These are phyloP conservation scores for Spodoptera littoralis DNA, from an alignment of 2,888 invertebrate genomes.

Conservation along the genomic window DNA sequence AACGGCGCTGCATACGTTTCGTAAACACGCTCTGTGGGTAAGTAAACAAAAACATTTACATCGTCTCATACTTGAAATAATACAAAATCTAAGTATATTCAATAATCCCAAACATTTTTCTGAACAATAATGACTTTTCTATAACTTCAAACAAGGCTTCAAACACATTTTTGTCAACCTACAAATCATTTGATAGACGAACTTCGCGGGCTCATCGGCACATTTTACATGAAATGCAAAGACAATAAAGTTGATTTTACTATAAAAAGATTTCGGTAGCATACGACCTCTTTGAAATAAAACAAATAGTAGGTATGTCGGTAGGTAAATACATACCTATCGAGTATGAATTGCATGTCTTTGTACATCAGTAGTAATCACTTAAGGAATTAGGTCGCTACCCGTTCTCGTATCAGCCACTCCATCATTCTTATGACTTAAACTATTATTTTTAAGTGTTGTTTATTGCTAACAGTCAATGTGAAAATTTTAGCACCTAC, in stretches of 20 bases:
- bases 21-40: slow-evolving; percentile 23
- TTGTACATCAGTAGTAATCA: slow-evolving; percentile 42
- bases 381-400: slow-evolving; percentile 46
- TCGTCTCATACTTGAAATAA: background rate
- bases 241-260: too few relatives aligned
- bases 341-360: slow-evolving; percentile 31
- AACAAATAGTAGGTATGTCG: background rate
- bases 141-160: too few relatives aligned
- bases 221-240: too few relatives aligned
- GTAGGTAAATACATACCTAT: background rate
- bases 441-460: slow-evolving; percentile 16
- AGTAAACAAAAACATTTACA: slow-evolving; percentile 17
- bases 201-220: too few relatives aligned
- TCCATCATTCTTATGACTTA: slow-evolving; percentile 18
- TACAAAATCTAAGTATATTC: too few relatives aligned
- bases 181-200: too few relatives aligned
- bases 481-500: too few relatives aligned
- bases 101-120: too few relatives aligned
- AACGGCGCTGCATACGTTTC: background rate
- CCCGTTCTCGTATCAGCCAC: slow-evolving; percentile 10
- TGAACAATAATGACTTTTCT: too few relatives aligned
- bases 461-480: background rate
- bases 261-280: too few relatives aligned
- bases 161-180: too few relatives aligned
- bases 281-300: background rate